These are phyloP conservation scores for Myocastor coypus DNA, from an alignment of 2,113 vertebrate species.

Conservation along the genomic window DNA sequence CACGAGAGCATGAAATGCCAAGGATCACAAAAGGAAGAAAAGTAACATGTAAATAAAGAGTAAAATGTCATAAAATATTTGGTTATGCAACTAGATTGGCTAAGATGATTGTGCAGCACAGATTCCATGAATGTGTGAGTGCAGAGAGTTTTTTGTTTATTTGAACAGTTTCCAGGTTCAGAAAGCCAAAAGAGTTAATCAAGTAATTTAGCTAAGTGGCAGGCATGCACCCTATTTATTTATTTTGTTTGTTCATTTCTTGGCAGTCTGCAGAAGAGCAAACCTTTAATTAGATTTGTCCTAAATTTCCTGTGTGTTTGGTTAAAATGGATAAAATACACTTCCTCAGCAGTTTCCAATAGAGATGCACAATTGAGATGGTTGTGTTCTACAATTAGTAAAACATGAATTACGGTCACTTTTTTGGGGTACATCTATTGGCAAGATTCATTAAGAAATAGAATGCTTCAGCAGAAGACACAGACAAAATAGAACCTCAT, in stretches of 20 bases:
- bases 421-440: neutral
- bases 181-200: conserved; percentile 50
- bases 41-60: neutral
- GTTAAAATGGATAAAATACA: conserved; percentile 37
- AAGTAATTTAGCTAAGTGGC: conserved; percentile 41
- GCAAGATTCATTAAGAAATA: neutral
- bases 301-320: conserved; percentile 60
- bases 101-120: conserved; percentile 6
- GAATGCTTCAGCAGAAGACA: rapidly evolving
- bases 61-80: neutral
- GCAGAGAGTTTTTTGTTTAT: neutral
- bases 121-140: conserved; percentile 24
- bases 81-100: neutral
- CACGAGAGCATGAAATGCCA: neutral
- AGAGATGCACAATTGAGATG: conserved; percentile 7
- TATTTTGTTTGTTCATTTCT: conserved; percentile 58
- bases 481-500: neutral
- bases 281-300: conserved; percentile 58
- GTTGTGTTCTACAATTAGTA: neutral
- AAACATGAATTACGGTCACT: neutral
- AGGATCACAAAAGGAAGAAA: neutral
- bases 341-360: neutral
- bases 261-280: conserved; percentile 20
- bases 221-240: conserved; percentile 50
- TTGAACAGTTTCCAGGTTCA: conserved; percentile 43